phyloP scores from a whole-genome alignment of 2,797 vertebrate genomes.

The Eupleurogrammus muticus region DNA sequence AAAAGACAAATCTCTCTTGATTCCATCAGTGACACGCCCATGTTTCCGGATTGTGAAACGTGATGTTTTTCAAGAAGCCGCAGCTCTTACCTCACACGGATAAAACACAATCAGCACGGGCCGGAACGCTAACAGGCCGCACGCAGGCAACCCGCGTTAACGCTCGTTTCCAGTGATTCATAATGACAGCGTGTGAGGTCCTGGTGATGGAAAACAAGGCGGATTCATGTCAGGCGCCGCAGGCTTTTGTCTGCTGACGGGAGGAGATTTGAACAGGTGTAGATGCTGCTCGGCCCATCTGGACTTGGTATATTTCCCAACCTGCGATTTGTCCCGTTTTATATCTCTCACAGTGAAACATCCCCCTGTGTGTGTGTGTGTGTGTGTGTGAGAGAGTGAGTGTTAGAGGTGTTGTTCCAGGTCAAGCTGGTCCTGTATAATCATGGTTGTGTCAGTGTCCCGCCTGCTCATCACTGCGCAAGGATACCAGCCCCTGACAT shows the following conservation, averaged over 20 bases:
- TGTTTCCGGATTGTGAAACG: constrained; percentile 10
- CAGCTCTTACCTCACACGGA: background rate
- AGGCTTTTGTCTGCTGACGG: constrained; percentile 67
- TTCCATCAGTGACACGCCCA: constrained; percentile 29
- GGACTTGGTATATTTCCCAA: constrained; percentile 67
- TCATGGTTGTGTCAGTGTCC: constrained; percentile 70
- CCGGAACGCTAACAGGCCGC: constrained; percentile 26
- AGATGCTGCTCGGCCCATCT: constrained; percentile 68
- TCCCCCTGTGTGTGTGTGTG: constrained; percentile 35
- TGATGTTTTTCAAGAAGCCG: constrained; percentile 19
- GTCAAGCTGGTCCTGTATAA: constrained; percentile 78
- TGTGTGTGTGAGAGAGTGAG: constrained; percentile 16
- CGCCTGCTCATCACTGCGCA: constrained; percentile 59
- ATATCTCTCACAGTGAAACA: constrained; percentile 56
- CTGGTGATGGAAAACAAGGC: constrained; percentile 61
- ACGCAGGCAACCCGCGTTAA: constrained; percentile 39
- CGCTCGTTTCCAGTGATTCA: constrained; percentile 52
- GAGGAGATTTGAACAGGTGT: constrained; percentile 73
- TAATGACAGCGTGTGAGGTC: constrained; percentile 40
- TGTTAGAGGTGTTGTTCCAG: constrained; percentile 58
- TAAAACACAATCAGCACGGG: background rate
- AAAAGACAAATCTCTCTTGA: constrained; percentile 63
- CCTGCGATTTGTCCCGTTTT: constrained; percentile 73
- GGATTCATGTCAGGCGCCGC: constrained; percentile 50
- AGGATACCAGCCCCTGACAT: constrained; percentile 71